A percentile compares a stretch with the other conserved stretches of the same genome.
These are phyloP conservation scores for Trissolcus japonicus DNA, from an alignment of 2,888 invertebrate species.

Conservation along the genomic window DNA sequence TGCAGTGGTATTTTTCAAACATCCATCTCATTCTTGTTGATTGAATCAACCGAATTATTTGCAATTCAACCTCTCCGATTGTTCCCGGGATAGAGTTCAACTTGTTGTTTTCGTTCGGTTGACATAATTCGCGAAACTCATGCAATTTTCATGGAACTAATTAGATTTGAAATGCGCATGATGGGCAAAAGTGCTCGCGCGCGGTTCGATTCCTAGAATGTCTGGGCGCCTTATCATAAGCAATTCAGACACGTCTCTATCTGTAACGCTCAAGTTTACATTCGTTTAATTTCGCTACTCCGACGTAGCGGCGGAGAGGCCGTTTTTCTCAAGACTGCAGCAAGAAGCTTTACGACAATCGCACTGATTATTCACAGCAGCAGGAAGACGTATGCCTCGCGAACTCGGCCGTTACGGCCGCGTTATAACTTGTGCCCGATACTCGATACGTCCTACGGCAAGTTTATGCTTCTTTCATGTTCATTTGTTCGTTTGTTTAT, in stretches of 20 bases:
- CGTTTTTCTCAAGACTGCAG: constrained; percentile 8
- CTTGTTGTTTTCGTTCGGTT: too few relatives aligned
- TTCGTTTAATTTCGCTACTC: constrained; percentile 8
- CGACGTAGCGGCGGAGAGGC: too few relatives aligned
- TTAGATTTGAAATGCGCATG: too few relatives aligned
- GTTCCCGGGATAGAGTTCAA: too few relatives aligned
- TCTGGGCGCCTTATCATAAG: background rate
- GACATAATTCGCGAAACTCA: too few relatives aligned
- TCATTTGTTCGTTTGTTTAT: constrained; percentile 27
- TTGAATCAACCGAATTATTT: too few relatives aligned
- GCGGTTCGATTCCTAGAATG: too few relatives aligned
- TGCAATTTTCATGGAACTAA: too few relatives aligned
- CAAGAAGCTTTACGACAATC: constrained; percentile 44
- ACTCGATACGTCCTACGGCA: constrained; percentile 26
- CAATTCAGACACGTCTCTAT: constrained; percentile 13
- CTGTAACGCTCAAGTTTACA: constrained; percentile 7
- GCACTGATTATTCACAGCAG: constrained; percentile 41
- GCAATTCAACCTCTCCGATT: too few relatives aligned
- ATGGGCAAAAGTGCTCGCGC: too few relatives aligned
- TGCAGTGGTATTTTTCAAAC: too few relatives aligned
- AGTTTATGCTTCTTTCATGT: constrained; percentile 26
- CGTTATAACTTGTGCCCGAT: constrained; percentile 42
- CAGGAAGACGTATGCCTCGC: constrained; percentile 41
- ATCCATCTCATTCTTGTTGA: too few relatives aligned
- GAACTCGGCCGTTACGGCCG: constrained; percentile 26